Conservation (phyloP, 2,888 invertebrate genomes). For the Limnephilus auricula region DNA sequence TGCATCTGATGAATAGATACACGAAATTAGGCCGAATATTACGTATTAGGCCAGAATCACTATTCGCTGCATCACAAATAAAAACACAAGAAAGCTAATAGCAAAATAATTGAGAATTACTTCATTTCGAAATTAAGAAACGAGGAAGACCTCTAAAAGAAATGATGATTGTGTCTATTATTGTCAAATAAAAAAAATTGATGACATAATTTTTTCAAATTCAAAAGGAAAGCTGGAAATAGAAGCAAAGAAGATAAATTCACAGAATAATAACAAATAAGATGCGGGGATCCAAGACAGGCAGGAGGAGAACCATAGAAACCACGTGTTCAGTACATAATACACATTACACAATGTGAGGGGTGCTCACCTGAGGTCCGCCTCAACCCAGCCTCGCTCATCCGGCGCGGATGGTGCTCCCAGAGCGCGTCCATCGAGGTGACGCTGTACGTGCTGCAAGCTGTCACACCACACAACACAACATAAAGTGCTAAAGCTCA, state of each 20-base stretch:
- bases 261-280: not conserved
- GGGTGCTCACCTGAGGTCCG: conserved; percentile 84
- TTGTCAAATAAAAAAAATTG: not conserved
- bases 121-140: no score
- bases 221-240: conserved; percentile 7
- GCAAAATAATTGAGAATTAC: not conserved
- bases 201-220: not conserved
- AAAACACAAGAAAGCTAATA: not conserved
- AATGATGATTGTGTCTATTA: not conserved
- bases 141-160: not conserved
- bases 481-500: conserved; percentile 65
- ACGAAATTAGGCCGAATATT: not conserved
- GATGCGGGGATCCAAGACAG: conserved; percentile 15
- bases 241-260: not conserved
- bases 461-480: conserved; percentile 69
- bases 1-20: not conserved
- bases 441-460: conserved; percentile 79
- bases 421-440: conserved; percentile 85
- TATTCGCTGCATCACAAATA: not conserved
- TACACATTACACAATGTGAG: not conserved
- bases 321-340: not conserved
- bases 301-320: conserved; percentile 16
- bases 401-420: conserved; percentile 85
- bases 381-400: conserved; percentile 86
- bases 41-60: not conserved